Conservation (phyloP, 2,113 vertebrate species). For the Macaca mulatta region DNA sequence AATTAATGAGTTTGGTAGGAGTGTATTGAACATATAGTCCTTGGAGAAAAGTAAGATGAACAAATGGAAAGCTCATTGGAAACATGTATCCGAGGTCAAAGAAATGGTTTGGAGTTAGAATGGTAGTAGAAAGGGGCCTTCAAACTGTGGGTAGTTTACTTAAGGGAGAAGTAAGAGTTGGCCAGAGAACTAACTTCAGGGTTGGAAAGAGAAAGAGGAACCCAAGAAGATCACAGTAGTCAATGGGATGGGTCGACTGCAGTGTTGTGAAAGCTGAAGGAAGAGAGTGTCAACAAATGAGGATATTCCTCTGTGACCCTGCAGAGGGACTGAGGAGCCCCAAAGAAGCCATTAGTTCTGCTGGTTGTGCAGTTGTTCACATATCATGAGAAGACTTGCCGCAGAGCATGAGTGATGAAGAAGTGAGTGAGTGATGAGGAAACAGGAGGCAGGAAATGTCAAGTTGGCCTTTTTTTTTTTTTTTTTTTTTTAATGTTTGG, state of each 20-base stretch:
- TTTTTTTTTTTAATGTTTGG: neutral
- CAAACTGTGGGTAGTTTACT: neutral
- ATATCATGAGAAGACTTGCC: neutral
- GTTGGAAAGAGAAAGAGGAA: conserved; percentile 51
- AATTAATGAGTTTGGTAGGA: neutral
- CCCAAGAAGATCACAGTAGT: neutral
- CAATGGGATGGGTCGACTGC: neutral
- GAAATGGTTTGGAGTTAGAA: neutral
- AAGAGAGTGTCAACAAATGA: neutral
- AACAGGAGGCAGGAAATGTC: conserved; percentile 57
- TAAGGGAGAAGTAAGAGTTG: conserved; percentile 30
- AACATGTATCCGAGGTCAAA: neutral
- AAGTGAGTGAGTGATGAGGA: conserved; percentile 37
- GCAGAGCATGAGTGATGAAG: neutral
- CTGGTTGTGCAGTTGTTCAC: neutral
- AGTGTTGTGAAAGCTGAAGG: neutral
- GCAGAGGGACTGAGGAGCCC: neutral
- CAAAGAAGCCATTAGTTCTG: neutral
- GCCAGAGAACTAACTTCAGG: conserved; percentile 42
- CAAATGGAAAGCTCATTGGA: neutral
- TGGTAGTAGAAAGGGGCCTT: neutral
- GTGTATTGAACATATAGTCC: neutral
- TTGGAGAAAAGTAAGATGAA: conserved; percentile 17
- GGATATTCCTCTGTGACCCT: neutral
- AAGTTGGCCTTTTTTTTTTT: neutral